A percentile compares a stretch with the other conserved stretches of the same genome.
Conservation (phyloP, 2,113 vertebrate species). For the Chroicocephalus ridibundus region DNA sequence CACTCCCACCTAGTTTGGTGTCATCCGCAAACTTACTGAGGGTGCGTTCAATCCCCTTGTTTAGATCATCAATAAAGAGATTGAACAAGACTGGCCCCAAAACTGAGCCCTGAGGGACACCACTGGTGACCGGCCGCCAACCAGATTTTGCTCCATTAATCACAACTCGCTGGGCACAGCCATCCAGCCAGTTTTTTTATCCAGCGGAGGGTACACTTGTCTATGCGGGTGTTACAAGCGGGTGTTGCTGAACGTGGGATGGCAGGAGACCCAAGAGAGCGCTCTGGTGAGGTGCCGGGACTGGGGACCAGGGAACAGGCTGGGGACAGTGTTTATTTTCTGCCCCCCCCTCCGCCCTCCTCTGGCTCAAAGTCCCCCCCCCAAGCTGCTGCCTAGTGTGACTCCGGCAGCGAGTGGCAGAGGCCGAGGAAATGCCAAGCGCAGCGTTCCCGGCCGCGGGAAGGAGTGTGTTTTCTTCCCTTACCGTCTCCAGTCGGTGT, state of each 20-base stretch:
- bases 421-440: not conserved
- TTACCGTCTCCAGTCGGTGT: conserved; percentile 96
- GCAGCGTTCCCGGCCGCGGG: not conserved
- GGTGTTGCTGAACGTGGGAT: not conserved
- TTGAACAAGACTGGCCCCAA: too few species aligned
- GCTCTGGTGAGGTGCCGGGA: not conserved
- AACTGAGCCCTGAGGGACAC: too few species aligned
- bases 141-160: too few species aligned
- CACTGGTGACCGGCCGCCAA: too few species aligned
- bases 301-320: not conserved
- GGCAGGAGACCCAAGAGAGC: not conserved
- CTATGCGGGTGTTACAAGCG: not conserved
- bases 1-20: too few species aligned
- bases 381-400: accelerated
- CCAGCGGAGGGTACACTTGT: too few species aligned
- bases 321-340: not conserved
- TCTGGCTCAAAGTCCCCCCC: not conserved
- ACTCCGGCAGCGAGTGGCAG: accelerated
- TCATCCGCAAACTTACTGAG: too few species aligned
- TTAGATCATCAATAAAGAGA: too few species aligned
- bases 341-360: too few species aligned
- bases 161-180: too few species aligned
- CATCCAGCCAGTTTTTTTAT: too few species aligned
- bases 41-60: too few species aligned
- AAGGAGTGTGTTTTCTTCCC: not conserved